Evolutionary conservation across 1,140 invertebrate species (phyloP), one percentile per base, ranked within the genome.

Genomic region (Archivesica marissinica): DNA sequence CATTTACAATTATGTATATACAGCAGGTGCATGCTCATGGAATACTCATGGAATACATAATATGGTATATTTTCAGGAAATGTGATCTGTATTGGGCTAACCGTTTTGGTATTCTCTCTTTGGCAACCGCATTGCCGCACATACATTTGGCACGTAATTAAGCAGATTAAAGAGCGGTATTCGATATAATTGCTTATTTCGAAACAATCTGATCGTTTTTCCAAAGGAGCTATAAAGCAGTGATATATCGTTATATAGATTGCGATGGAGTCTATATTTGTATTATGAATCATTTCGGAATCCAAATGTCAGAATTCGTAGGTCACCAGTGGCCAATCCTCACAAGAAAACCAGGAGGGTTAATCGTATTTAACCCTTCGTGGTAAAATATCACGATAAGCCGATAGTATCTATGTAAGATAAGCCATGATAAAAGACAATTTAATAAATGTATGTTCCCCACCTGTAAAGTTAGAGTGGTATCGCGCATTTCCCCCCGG

Each of bases 381-480:
- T 39, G 52, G 44, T 44, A 56, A 85, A 85, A 52, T 28, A 9
- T 28, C 38, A 17, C 9, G 72, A 75, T 75, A 75, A 75, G 47
- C 30, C 38, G 23, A 2, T 47, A 23, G 44, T 30, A 52, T n/a
- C 44, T 52, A 35, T 30, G 25, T 3, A 38, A 52, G 72, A 75
- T 75, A 75, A 54, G 20, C 6, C 15, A 17, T 75, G 47, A 56
- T 75, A 75, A 75, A 75, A 75, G 47, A 75, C 72, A 75, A 35
- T 75, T 75, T 75, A 54, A 75, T 75, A 75, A 75, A 52, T 75
- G 38, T 54, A 15, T 11, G 72, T 75, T 75, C 72, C 72, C 72
- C 72, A 75, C 72, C 72, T 75, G 72, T 75, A 30, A 52, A 54
- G 47, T 15, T 56, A 6, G 41, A 75, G 44, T 20, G 52, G 41